Conservation (phyloP, 2,888 invertebrate genomes). For the Lasioglossum morio region DNA sequence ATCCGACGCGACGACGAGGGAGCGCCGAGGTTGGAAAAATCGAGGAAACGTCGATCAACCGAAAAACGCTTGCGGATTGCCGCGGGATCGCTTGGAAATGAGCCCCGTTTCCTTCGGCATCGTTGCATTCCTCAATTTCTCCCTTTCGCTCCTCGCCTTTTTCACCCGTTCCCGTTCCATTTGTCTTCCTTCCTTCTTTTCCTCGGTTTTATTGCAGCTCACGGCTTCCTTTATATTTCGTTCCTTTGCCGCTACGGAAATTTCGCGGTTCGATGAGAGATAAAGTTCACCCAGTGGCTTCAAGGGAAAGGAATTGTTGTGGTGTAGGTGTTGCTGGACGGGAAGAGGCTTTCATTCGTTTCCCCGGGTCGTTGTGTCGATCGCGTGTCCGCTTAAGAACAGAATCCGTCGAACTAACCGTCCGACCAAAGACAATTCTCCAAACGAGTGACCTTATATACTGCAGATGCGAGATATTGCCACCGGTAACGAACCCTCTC, state of each 20-base stretch:
- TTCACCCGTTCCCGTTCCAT: neutral
- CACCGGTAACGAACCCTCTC: neutral
- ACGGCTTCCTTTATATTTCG: slow-evolving; percentile 36
- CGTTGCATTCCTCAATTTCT: slow-evolving; percentile 50
- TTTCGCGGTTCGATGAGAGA: slow-evolving; percentile 30
- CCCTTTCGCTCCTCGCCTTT: slow-evolving; percentile 2
- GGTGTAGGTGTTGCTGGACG: neutral
- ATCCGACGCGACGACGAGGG: slow-evolving; percentile 3
- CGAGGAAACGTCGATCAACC: slow-evolving; percentile 62
- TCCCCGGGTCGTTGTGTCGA: neutral
- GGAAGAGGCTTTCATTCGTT: neutral
- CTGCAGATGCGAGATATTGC: neutral
- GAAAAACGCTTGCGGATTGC: slow-evolving; percentile 66
- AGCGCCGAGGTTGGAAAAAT: slow-evolving; percentile 30
- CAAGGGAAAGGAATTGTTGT: neutral
- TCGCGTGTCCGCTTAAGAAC: neutral
- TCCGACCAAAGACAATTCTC: neutral
- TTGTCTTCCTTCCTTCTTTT: neutral
- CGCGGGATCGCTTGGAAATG: slow-evolving; percentile 60
- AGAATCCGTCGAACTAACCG: neutral
- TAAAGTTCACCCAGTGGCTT: slow-evolving; percentile 22
- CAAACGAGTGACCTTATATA: neutral
- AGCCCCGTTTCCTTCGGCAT: slow-evolving; percentile 56
- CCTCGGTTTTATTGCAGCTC: slow-evolving; percentile 45
- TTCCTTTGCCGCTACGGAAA: slow-evolving; percentile 41